phyloP scores from a whole-genome alignment of 1,140 invertebrate genomes.

The Araneus ventricosus region DNA sequence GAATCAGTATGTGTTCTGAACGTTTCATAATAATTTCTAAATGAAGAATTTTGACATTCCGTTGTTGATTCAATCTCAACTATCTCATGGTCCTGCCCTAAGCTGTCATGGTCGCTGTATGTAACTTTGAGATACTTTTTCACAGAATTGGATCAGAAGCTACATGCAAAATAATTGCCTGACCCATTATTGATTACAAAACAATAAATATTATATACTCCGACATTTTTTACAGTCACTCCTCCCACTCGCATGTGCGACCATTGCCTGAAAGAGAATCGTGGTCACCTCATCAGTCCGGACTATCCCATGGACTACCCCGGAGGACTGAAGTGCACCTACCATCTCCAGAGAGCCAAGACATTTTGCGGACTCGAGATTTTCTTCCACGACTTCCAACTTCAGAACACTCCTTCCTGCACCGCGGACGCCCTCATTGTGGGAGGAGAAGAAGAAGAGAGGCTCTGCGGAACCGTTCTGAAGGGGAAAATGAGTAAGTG shows the following conservation, averaged over 20 bases:
- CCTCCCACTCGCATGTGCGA: constrained; percentile 76
- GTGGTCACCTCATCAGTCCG: constrained; percentile 76
- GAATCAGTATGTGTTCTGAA: too few species aligned
- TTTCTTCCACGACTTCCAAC: constrained; percentile 76
- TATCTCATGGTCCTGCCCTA: too few species aligned
- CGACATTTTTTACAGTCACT: constrained; percentile 37
- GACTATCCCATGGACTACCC: constrained; percentile 77
- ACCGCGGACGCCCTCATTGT: constrained; percentile 76
- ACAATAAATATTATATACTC: too few species aligned
- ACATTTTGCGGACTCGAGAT: constrained; percentile 76
- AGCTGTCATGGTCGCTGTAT: too few species aligned
- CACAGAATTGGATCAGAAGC: too few species aligned
- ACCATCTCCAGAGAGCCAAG: constrained; percentile 72
- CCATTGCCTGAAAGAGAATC: constrained; percentile 71
- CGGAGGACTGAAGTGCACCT: constrained; percentile 75
- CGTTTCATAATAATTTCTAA: too few species aligned
- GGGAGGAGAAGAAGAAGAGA: constrained; percentile 57
- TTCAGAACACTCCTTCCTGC: constrained; percentile 75
- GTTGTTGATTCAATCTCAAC: too few species aligned
- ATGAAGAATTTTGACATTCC: too few species aligned
- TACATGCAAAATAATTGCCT: too few species aligned
- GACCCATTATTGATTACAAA: too few species aligned
- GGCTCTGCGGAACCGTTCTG: constrained; percentile 76
- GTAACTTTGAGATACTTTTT: too few species aligned
- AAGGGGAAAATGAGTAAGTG: constrained; percentile 75